Evolutionary conservation across 2,888 invertebrate genomes (phyloP).

Genomic region (Pristionchus mayeri): DNA sequence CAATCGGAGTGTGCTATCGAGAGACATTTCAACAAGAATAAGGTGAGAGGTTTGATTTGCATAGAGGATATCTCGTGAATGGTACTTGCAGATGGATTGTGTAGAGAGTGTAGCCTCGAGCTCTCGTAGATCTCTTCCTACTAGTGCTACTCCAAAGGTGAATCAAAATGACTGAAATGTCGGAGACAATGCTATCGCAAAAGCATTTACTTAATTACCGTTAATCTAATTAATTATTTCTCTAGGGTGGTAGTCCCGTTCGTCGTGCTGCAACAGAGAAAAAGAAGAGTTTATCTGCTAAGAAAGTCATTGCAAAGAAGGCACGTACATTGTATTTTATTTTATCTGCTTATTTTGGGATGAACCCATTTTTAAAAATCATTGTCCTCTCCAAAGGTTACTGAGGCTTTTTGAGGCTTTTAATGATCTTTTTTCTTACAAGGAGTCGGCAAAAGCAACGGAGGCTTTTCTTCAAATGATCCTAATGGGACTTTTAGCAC

Average conservation of each 20-base stretch:
- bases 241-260: neutral
- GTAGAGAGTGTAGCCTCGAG: neutral
- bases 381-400: too few species aligned
- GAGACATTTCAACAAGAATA: neutral
- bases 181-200: too few species aligned
- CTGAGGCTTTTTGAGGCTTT: too few species aligned
- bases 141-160: too few species aligned
- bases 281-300: neutral
- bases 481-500: too few species aligned
- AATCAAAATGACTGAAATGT: too few species aligned
- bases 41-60: neutral
- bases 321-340: neutral
- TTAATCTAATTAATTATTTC: too few species aligned
- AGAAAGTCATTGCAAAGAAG: neutral
- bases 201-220: too few species aligned
- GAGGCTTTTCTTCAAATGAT: too few species aligned
- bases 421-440: too few species aligned
- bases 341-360: neutral
- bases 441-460: too few species aligned
- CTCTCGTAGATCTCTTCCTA: conserved; percentile 16
- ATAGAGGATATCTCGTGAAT: neutral
- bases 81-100: neutral
- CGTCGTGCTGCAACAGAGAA: neutral
- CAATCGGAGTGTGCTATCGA: neutral
- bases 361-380: too few species aligned